Evolutionary conservation across 2,888 invertebrate species (phyloP).

Genomic region (Tachina lurida): DNA sequence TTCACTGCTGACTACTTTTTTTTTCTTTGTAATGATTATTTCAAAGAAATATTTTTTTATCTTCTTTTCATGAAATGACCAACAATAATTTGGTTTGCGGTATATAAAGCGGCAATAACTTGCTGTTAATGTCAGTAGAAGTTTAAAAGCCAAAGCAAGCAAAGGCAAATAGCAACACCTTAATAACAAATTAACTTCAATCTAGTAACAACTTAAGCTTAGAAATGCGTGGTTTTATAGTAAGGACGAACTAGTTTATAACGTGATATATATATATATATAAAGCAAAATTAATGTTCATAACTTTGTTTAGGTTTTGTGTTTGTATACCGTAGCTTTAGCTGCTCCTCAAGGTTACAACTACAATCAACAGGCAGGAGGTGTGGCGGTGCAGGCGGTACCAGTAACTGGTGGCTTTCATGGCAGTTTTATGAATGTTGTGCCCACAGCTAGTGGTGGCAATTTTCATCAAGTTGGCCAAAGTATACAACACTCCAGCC

Average conservation of each 20-base stretch:
- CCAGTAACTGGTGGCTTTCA: constrained; percentile 23
- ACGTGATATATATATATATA: background rate
- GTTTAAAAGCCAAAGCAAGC: constrained; percentile 71
- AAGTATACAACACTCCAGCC: constrained; percentile 68
- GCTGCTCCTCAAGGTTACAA: constrained; percentile 82
- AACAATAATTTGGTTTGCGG: constrained; percentile 39
- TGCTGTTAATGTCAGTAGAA: constrained; percentile 77
- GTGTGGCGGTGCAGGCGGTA: constrained; percentile 34
- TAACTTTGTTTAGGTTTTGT: constrained; percentile 76
- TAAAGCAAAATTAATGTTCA: background rate
- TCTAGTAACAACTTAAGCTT: constrained; percentile 74
- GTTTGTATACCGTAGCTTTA: constrained; percentile 78
- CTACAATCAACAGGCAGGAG: constrained; percentile 74
- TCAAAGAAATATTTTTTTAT: background rate
- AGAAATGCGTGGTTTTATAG: constrained; percentile 82
- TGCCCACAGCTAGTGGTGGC: constrained; percentile 15
- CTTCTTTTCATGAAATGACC: constrained; percentile 65
- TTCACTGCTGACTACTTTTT: constrained; percentile 8
- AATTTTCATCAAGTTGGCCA: constrained; percentile 42
- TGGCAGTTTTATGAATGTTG: constrained; percentile 6
- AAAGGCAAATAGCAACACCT: constrained; percentile 70
- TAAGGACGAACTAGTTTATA: constrained; percentile 74
- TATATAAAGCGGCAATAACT: constrained; percentile 76
- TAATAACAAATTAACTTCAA: constrained; percentile 73
- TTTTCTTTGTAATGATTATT: background rate